phyloP scores from a whole-genome alignment of 2,888 invertebrate species.

The Leuctra nigra region DNA sequence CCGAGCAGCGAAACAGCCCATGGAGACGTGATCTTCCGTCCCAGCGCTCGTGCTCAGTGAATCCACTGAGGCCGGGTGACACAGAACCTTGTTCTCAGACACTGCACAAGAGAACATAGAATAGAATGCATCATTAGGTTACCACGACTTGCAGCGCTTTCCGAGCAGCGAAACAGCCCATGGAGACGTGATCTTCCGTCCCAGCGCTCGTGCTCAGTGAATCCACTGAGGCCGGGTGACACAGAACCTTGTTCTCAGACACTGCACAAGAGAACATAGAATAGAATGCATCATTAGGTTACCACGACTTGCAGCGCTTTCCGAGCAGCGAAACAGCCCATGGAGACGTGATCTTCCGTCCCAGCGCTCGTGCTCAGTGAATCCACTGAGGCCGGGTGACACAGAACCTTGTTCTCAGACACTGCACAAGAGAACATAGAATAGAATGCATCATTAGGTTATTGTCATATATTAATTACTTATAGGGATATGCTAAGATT shows the following conservation, averaged over 20 bases:
- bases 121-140: too few species aligned
- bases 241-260: constrained; percentile 60
- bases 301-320: constrained; percentile 50
- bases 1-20: constrained; percentile 60
- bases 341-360: constrained; percentile 63
- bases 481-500: too few species aligned
- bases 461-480: too few species aligned
- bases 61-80: constrained; percentile 60
- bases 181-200: constrained; percentile 63
- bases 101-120: too few species aligned
- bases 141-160: constrained; percentile 50
- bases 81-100: constrained; percentile 60
- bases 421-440: too few species aligned
- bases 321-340: constrained; percentile 60
- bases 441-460: too few species aligned
- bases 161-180: constrained; percentile 60
- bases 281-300: too few species aligned
- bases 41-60: constrained; percentile 58
- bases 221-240: constrained; percentile 60
- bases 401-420: constrained; percentile 60
- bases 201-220: constrained; percentile 58
- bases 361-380: constrained; percentile 58
- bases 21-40: constrained; percentile 63
- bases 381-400: constrained; percentile 60
- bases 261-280: too few species aligned